These are phyloP conservation scores for Nettapus auritus DNA, from an alignment of 2,113 vertebrate species.

Conservation along the genomic window DNA sequence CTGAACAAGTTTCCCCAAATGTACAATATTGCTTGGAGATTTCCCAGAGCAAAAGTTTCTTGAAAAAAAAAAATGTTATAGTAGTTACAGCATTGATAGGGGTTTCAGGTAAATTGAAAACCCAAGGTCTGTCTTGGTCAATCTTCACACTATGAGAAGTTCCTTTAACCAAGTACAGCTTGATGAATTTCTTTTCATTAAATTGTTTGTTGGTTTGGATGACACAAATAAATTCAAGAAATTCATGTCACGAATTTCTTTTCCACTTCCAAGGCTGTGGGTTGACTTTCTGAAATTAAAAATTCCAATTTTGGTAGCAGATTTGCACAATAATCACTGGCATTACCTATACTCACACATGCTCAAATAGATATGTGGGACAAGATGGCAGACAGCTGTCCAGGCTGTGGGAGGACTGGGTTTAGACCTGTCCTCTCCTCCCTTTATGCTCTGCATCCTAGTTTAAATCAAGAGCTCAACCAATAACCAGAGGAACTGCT, in stretches of 20 bases:
- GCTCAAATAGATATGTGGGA: neutral
- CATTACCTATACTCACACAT: neutral
- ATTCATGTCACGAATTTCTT: neutral
- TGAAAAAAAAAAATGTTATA: neutral
- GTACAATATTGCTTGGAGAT: neutral
- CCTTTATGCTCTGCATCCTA: neutral
- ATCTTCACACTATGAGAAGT: neutral
- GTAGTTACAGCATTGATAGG: neutral
- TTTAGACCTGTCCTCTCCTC: neutral
- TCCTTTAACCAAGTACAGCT: conserved; percentile 9
- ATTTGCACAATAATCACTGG: neutral
- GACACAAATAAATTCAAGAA: neutral
- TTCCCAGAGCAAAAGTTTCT: neutral
- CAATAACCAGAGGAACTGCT: neutral
- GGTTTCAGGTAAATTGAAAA: conserved; percentile 2
- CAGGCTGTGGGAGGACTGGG: neutral
- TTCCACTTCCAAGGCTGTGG: neutral
- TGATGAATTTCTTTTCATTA: conserved; percentile 3
- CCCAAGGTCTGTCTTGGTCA: neutral
- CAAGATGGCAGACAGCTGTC: neutral
- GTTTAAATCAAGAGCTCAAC: neutral
- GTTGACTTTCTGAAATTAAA: neutral
- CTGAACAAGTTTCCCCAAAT: neutral
- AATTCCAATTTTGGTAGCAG: neutral
- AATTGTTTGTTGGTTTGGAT: neutral